Base-by-base conservation (phyloP, 2,797 vertebrate genomes). In the Macropus fuliginosus region DNA sequence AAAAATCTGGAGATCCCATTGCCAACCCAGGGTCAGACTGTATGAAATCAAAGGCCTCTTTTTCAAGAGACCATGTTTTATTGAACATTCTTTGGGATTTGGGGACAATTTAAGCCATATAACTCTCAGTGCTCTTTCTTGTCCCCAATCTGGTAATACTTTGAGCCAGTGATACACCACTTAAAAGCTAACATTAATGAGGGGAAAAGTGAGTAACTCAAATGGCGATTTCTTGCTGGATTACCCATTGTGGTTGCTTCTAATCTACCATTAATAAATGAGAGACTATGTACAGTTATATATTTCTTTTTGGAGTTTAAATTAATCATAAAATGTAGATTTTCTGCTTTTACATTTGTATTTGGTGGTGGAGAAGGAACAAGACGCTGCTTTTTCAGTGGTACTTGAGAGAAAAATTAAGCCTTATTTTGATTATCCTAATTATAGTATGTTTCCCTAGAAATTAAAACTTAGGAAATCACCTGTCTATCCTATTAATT, bases 61-160 rank as follows among this genome's bases (percentile, higher is more conserved):
- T 91, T 91, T 57, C 56, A 57, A 50, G 40, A 27, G 46, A 52
- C 46, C 28, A 91, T 18, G 28, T 50, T 81, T 81, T 81, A 13
- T 57, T 55, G 21, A 94, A 8, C 91, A 93, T 40, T 91, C 29
- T 92, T 96, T 87, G 87, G 92, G 54, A 92, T 90, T 56, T 93
- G 31, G 90, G 93, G 95, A 55, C 31, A 9, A 40, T 89, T 18
- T 24, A 87, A 87, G 40, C 21, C 40, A 46, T 87, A 87, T 87
- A 46, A 21, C 40, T 9, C 46, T 50, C 2, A 14, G 14, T 34
- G 16, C 1, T 55, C 31, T 74, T 34, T 92, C 91, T 91, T 56
- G 12, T 62, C 40, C 55, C 27, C 54, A 56, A 50, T 54, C 46
- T 21, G 55, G 55, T 96, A n/a, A 31, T 94, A 16, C 13, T 28